Evolutionary conservation across 2,888 invertebrate species (phyloP).

Genomic region (Idaea aversata): DNA sequence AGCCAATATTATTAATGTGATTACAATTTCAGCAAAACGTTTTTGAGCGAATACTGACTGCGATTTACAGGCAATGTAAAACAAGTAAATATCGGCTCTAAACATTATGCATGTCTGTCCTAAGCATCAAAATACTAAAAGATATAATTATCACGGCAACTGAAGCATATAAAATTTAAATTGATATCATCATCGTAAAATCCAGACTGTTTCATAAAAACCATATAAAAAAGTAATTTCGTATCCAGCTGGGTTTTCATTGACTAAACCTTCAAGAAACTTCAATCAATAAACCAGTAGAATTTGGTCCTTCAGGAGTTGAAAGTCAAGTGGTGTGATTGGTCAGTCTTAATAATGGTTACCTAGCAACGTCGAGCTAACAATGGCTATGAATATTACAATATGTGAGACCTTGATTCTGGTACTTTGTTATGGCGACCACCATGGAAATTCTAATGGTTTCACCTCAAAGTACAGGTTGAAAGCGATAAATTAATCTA

Average conservation of each 20-base stretch:
- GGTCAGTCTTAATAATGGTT: constrained; percentile 6
- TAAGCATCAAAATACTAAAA: not conserved
- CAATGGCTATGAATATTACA: constrained; percentile 17
- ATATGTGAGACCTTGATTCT: constrained; percentile 7
- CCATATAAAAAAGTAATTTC: constrained; percentile 1
- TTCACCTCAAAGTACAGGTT: not conserved
- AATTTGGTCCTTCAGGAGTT: not conserved
- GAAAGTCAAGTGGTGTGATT: not conserved
- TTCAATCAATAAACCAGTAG: not conserved
- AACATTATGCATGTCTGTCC: not conserved
- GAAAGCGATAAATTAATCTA: not conserved
- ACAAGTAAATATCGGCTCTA: not conserved
- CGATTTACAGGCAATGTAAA: too few species aligned
- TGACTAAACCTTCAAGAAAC: not conserved
- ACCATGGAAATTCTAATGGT: constrained; percentile 10
- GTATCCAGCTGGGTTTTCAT: constrained; percentile 3
- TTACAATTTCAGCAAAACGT: too few species aligned
- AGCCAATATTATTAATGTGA: too few species aligned
- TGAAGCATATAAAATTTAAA: not conserved
- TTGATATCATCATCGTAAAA: not conserved
- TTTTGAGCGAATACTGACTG: too few species aligned
- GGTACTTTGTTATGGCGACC: constrained; percentile 4
- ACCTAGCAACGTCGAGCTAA: constrained; percentile 18
- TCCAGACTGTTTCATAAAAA: not conserved
- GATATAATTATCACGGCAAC: not conserved